Conservation (phyloP, 2,113 vertebrate species). For the Hipposideros armiger region DNA sequence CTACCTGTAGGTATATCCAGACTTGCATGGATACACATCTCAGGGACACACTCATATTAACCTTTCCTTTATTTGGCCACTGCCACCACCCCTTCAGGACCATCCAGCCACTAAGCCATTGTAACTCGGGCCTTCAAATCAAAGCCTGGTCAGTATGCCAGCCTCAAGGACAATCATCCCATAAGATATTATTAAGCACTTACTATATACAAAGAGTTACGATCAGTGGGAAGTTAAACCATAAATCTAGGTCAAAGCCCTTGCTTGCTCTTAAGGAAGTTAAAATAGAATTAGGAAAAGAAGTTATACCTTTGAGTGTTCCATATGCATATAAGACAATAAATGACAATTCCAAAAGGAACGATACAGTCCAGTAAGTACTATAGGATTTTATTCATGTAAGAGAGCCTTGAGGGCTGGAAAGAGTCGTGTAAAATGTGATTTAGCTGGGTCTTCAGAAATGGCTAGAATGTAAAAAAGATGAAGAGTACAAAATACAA, state of each 20-base stretch:
- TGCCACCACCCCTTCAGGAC: background rate
- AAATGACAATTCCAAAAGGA: constrained; percentile 59
- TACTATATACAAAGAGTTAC: background rate
- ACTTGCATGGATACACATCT: background rate
- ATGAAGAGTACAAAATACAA: background rate
- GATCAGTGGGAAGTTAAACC: constrained; percentile 39
- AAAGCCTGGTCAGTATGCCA: background rate
- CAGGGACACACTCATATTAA: background rate
- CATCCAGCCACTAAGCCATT: background rate
- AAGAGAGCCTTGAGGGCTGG: background rate
- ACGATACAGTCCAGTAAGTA: constrained; percentile 22
- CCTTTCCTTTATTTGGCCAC: background rate
- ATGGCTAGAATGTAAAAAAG: constrained; percentile 12
- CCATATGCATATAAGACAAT: constrained; percentile 31
- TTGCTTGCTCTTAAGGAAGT: constrained; percentile 51
- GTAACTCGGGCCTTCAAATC: constrained; percentile 1
- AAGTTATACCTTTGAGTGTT: constrained; percentile 7
- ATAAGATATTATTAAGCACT: constrained; percentile 33
- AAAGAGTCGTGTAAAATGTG: constrained; percentile 55
- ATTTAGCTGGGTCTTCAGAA: constrained; percentile 51
- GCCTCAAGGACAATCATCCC: background rate
- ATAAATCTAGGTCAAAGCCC: background rate
- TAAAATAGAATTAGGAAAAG: constrained; percentile 53
- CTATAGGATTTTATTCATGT: constrained; percentile 59
- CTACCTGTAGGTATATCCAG: background rate